phyloP scores from a whole-genome alignment of 1,140 invertebrate species.

The Heliconius hewitsoni region DNA sequence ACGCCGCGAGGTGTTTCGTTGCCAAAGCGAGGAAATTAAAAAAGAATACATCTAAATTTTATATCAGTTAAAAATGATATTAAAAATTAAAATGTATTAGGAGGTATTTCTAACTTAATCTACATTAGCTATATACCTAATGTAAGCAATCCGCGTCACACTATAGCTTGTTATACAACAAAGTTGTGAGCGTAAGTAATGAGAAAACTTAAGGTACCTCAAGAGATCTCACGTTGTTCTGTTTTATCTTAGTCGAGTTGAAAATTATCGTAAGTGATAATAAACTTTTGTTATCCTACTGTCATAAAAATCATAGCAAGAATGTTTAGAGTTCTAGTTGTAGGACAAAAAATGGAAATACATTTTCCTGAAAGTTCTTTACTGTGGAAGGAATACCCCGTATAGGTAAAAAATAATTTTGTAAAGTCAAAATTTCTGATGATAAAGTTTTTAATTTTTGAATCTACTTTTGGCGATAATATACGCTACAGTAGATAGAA shows the following conservation, averaged over 20 bases:
- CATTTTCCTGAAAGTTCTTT: not conserved
- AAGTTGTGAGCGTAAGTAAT: slow-evolving; percentile 41
- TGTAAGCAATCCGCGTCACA: slow-evolving; percentile 34
- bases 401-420: not conserved
- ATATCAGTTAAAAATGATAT: not conserved
- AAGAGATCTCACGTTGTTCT: slow-evolving; percentile 23
- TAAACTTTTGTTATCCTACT: not conserved
- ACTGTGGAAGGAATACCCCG: not conserved
- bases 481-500: no score
- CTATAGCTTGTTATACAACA: slow-evolving; percentile 36
- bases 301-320: not conserved
- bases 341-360: not conserved
- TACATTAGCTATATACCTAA: slow-evolving; percentile 9
- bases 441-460: no score
- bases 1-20: no score
- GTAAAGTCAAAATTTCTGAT: no score
- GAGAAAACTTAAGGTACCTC: slow-evolving; percentile 43
- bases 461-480: no score
- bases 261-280: slow-evolving; percentile 39
- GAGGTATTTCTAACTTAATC: not conserved
- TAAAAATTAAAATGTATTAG: not conserved
- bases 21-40: no score
- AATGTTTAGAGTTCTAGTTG: not conserved
- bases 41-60: not conserved
- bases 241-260: slow-evolving; percentile 26